Evolutionary conservation across 2,888 invertebrate genomes (phyloP).

Genomic region (Meghimatium bilineatum): DNA sequence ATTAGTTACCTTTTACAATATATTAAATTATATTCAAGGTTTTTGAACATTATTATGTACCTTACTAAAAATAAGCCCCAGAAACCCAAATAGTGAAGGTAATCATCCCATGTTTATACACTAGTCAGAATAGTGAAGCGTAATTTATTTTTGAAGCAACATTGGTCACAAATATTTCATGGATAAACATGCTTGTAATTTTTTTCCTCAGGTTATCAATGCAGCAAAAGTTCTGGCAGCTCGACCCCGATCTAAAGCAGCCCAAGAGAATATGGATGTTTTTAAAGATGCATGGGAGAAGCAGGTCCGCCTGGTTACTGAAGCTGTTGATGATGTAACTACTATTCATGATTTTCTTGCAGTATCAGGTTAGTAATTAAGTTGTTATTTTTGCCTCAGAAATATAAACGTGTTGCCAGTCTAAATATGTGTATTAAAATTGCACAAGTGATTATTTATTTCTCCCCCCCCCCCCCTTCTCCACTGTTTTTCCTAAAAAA

Average conservation of each 20-base stretch:
- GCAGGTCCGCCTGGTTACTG: conserved; percentile 91
- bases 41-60: too few species aligned
- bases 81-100: too few species aligned
- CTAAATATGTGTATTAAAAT: too few species aligned
- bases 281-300: conserved; percentile 84
- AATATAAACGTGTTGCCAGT: too few species aligned
- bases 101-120: too few species aligned
- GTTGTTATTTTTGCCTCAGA: too few species aligned
- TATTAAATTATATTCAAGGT: too few species aligned
- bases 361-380: conserved; percentile 83
- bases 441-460: too few species aligned
- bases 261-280: conserved; percentile 97
- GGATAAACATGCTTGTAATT: background rate
- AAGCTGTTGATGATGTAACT: conserved; percentile 98
- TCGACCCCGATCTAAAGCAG: conserved; percentile 93
- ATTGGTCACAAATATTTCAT: background rate
- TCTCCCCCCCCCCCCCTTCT: too few species aligned
- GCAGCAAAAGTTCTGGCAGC: conserved; percentile 95
- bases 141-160: background rate
- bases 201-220: conserved; percentile 85
- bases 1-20: too few species aligned
- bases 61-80: too few species aligned
- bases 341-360: conserved; percentile 99
- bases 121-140: background rate
- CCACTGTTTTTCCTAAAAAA: too few species aligned